Percentiles rank a stretch among this genome's conserved stretches.
These are phyloP conservation scores for Elanus axillaris DNA, from an alignment of 2,113 vertebrate species.

Conservation along the genomic window DNA sequence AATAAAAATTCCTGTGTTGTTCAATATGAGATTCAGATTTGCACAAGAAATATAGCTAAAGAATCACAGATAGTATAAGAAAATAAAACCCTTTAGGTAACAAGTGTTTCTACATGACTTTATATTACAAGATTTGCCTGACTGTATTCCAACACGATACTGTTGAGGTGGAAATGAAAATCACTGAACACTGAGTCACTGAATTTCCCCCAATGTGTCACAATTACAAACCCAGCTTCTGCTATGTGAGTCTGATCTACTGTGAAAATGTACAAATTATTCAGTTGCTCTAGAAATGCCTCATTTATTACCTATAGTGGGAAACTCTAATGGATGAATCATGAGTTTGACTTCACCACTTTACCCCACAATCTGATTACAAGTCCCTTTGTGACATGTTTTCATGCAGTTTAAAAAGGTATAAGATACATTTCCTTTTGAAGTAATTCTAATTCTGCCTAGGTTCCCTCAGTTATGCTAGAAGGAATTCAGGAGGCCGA, in stretches of 20 bases:
- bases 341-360: not conserved
- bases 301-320: not conserved
- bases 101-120: not conserved
- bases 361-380: not conserved
- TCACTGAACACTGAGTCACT: not conserved
- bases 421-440: not conserved
- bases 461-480: not conserved
- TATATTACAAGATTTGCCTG: not conserved
- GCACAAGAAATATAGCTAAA: not conserved
- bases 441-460: not conserved
- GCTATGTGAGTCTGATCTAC: not conserved
- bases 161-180: not conserved
- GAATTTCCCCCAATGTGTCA: not conserved
- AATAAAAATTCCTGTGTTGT: not conserved
- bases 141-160: not conserved
- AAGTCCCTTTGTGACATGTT: not conserved
- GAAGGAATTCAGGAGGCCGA: not conserved
- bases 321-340: not conserved
- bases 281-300: not conserved
- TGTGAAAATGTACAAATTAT: conserved; percentile 6
- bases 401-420: not conserved
- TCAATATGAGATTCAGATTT: not conserved
- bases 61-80: not conserved
- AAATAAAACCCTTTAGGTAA: not conserved
- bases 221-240: not conserved